Base-by-base conservation (phyloP, 1,140 invertebrate genomes). In the Dinoponera quadriceps region DNA sequence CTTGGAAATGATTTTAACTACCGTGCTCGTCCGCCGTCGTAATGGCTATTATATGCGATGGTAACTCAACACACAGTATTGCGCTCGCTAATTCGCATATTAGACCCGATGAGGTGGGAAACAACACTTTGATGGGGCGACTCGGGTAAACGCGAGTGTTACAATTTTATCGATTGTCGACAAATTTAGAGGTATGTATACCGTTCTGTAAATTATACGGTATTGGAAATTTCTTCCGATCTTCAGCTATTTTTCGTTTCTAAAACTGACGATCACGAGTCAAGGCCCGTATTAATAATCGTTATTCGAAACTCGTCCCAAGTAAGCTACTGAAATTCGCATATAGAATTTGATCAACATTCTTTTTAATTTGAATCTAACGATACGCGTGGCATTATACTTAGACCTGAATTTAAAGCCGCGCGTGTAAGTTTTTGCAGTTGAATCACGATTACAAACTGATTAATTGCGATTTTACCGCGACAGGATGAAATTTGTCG, bases 1-100 rank as follows among this genome's bases (percentile, higher is more conserved):
- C 59, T 68, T 49, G 65, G 33, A 78, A 69, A 78, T 78, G 49
- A 78, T 57, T 78, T 69, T 69, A 78, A 78, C 33, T 13, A 48
- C 38, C n/a, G 29, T 16, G 4, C 11, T 77, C 60, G 54, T 77
- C 48, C 44, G 38, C 18, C 75, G 22, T 78, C 65, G 38, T 68
- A 68, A 78, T 68, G 75, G 22, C 51, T 69, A 69, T 78, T 69
- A 55, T 78, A 69, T 20, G 14, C 75, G 51, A 66, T 51, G 38
- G 25, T 55, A 68, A 69, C 33, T 78, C 63, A 55, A 69, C 63
- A 14, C 63, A 11, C 63, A 49, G 14, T 69, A 69, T 55, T 69
- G 33, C 38, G 38, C 63, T 55, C 33, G 55, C 51, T 57, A 57
- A 78, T 78, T 78, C 51, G 55, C 75, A 20, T 44, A 69, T 69